A percentile compares a stretch with the other conserved stretches of the same genome.
Evolutionary conservation across 2,888 invertebrate genomes (phyloP).

Genomic region (Lathronympha strigana): DNA sequence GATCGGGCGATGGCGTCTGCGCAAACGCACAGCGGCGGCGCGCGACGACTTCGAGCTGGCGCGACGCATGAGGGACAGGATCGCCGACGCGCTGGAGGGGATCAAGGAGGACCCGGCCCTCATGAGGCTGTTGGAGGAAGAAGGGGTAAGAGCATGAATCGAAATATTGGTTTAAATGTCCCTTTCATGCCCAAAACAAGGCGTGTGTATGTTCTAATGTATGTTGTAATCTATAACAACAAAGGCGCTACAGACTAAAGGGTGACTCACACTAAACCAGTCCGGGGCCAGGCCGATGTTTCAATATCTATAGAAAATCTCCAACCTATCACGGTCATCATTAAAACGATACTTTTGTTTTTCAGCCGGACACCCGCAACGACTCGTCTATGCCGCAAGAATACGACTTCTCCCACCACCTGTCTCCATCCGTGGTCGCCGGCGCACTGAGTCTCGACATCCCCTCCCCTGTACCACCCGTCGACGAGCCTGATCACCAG

Average conservation of each 20-base stretch:
- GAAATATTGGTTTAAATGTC: background rate
- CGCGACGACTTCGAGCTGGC: slow-evolving; percentile 97
- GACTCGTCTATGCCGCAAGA: slow-evolving; percentile 85
- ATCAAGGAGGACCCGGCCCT: slow-evolving; percentile 90
- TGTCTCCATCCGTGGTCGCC: slow-evolving; percentile 73
- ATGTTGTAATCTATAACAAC: too few species aligned
- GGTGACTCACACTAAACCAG: too few species aligned
- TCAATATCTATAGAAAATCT: too few species aligned
- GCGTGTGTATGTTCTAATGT: too few species aligned
- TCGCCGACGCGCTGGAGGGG: slow-evolving; percentile 91
- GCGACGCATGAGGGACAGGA: slow-evolving; percentile 93
- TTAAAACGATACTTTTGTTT: slow-evolving; percentile 26
- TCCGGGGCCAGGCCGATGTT: too few species aligned
- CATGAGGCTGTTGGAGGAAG: slow-evolving; percentile 90
- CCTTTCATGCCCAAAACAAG: too few species aligned
- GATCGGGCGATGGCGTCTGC: slow-evolving; percentile 94
- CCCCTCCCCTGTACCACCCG: slow-evolving; percentile 76
- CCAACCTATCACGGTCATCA: too few species aligned
- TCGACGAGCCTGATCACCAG: slow-evolving; percentile 61
- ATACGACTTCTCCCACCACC: slow-evolving; percentile 79
- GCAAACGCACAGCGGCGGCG: slow-evolving; percentile 96
- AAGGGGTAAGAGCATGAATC: slow-evolving; percentile 85
- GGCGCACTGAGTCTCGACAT: slow-evolving; percentile 73
- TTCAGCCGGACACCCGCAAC: slow-evolving; percentile 83
- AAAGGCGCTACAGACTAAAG: too few species aligned